Conservation (phyloP, 2,797 vertebrate species). For the Thripadectes ignobilis region DNA sequence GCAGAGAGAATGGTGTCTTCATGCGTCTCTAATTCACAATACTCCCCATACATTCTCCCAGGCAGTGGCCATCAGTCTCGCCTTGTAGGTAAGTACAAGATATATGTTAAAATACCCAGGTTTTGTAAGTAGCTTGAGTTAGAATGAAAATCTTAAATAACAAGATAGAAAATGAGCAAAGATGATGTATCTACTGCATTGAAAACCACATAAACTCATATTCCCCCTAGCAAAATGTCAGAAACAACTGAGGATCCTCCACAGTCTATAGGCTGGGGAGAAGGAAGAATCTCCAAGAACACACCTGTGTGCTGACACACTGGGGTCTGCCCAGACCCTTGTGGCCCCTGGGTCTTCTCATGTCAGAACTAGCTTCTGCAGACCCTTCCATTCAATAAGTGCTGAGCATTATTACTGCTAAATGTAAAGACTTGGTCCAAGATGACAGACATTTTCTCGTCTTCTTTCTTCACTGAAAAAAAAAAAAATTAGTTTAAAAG, state of each 20-base stretch:
- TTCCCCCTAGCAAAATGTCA: not conserved
- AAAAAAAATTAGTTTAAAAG: not conserved
- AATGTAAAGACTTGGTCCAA: not conserved
- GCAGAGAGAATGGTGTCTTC: not conserved
- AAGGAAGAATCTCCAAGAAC: not conserved
- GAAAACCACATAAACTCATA: not conserved
- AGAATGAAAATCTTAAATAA: not conserved
- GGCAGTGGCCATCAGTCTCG: not conserved
- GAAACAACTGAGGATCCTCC: not conserved
- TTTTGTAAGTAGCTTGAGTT: not conserved
- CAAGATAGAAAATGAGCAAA: not conserved
- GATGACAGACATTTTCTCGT: not conserved
- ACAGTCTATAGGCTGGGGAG: not conserved
- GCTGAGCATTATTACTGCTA: not conserved
- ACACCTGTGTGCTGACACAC: not conserved
- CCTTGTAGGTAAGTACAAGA: not conserved
- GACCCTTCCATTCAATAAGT: not conserved
- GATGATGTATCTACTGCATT: not conserved
- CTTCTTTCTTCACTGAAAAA: not conserved
- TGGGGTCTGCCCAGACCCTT: rapidly evolving
- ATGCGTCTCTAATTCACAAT: not conserved
- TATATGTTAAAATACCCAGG: not conserved
- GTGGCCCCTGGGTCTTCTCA: not conserved
- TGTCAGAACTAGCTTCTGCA: not conserved
- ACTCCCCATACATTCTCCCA: not conserved